Evolutionary conservation across 1,140 invertebrate genomes (phyloP), one percentile per base, ranked within the genome.

Genomic region (Armadillidium nasatum): DNA sequence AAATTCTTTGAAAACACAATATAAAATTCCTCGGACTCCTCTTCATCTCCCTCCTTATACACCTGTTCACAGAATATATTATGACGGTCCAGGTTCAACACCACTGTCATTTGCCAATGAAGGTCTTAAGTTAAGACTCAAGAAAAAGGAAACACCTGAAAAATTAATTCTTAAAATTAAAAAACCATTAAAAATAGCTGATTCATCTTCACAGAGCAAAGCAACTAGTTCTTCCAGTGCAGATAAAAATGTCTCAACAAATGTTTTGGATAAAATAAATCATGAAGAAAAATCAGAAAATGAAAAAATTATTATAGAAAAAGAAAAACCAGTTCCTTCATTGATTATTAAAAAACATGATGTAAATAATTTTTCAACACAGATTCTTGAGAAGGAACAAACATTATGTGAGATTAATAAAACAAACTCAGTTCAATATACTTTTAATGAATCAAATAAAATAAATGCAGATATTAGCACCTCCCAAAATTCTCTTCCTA

Each of bases 41-140:
- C 50, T 60, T 19, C 50, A 60, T 60, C 19, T 67, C 4, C 73
- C 73, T 66, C 10, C 44, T 19, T 74, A 74, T 33, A 74, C 73
- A n/a, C 73, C 73, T 9, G 23, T 74, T 21, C 73, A 74, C n/a
- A 60, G 73, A 67, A 74, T 74, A 67, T 22, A 33, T 33, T 74
- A 74, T n/a, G 60, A 67, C 9, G 73, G 73, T 4, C 73, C 73
- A 21, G 73, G 73, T 11, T 9, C 73, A 23, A 74, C 73, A 7
- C 73, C 73, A 0, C 19, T 43, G 22, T 23, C 50, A 66, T 43
- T 74, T 22, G 19, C 21, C 11, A 46, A 67, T 54, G 73, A 43
- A 22, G 73, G 67, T 46, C 46, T 73, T 3, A 71, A 44, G 21
- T 23, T 44, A 71, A 44, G 22, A 71, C 13, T 71, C 3, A 71